A percentile compares a stretch with the other conserved stretches of the same genome.
phyloP scores from a whole-genome alignment of 2,113 vertebrate genomes.

The Ailuropoda melanoleuca region DNA sequence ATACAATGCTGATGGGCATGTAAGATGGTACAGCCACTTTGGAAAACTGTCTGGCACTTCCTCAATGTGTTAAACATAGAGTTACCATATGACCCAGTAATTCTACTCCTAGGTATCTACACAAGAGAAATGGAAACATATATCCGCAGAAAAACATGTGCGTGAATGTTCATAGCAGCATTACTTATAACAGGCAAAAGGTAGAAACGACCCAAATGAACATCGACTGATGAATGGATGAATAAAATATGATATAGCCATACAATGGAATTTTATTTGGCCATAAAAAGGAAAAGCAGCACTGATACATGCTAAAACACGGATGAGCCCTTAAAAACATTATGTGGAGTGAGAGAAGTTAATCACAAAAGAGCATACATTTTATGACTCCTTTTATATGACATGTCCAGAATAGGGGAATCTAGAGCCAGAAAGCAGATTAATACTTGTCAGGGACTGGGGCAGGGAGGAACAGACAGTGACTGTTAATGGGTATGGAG shows the following conservation, averaged over 20 bases:
- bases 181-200: neutral
- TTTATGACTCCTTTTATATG: neutral
- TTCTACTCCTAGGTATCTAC: neutral
- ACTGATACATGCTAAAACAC: neutral
- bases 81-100: neutral
- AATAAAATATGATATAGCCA: neutral
- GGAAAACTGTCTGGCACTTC: neutral
- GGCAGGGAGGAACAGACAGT: neutral
- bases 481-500: neutral
- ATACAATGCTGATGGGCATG: neutral
- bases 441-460: neutral
- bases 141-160: neutral
- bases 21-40: neutral
- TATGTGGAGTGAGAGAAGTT: neutral
- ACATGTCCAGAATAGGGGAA: neutral
- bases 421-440: slow-evolving; percentile 1
- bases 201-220: neutral
- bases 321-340: neutral
- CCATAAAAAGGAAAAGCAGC: slow-evolving; percentile 5
- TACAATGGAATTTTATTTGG: slow-evolving; percentile 3
- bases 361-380: neutral
- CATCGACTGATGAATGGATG: neutral
- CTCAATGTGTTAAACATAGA: neutral
- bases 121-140: slow-evolving; percentile 31
- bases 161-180: neutral